phyloP scores from a whole-genome alignment of 2,797 vertebrate species.

The Peromyscus aztecus region DNA sequence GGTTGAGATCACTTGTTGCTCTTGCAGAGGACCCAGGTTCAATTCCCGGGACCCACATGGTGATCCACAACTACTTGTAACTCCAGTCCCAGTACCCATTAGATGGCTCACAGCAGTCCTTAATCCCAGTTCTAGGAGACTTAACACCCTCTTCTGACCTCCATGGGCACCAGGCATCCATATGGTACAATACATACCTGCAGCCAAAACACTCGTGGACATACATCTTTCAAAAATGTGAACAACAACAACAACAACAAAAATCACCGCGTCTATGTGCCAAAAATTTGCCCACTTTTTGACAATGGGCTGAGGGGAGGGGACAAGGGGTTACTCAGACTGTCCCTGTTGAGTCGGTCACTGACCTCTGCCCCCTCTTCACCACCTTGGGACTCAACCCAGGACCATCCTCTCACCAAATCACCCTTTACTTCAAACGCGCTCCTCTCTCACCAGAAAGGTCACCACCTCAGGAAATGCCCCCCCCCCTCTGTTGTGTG shows the following conservation, averaged over 20 bases:
- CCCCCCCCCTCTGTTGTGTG: too few species aligned
- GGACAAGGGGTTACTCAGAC: background rate
- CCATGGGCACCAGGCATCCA: too few species aligned
- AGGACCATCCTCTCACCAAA: background rate
- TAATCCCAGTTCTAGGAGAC: background rate
- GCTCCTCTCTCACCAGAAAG: background rate
- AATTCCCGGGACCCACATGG: background rate
- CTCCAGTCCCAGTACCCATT: background rate
- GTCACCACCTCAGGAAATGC: background rate
- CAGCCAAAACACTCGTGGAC: background rate
- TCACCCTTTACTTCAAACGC: background rate
- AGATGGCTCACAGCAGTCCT: background rate
- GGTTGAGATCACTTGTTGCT: background rate
- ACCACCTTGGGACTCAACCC: background rate
- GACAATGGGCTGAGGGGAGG: background rate
- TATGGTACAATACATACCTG: too few species aligned
- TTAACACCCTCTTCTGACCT: background rate
- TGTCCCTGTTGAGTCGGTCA: rapidly evolving
- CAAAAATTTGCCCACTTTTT: background rate
- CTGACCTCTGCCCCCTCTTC: background rate
- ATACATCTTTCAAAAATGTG: background rate
- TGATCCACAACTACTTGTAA: background rate
- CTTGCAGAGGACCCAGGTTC: background rate
- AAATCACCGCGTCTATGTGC: background rate
- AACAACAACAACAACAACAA: background rate